These are phyloP conservation scores for Lottia gigantea DNA, from an alignment of 2,888 invertebrate species.

Conservation along the genomic window DNA sequence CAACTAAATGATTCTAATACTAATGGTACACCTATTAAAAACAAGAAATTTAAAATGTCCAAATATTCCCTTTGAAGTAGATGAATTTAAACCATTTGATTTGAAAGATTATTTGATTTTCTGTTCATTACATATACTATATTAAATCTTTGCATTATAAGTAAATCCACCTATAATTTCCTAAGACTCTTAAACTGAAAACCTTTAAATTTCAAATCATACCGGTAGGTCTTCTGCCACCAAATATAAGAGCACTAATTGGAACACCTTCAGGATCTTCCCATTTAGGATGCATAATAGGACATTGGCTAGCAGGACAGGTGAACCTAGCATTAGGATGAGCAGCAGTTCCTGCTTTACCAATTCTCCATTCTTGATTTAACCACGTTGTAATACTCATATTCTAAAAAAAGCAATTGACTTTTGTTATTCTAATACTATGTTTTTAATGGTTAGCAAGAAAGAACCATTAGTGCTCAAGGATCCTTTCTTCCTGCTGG, in stretches of 20 bases:
- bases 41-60: too few species aligned
- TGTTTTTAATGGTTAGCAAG: too few species aligned
- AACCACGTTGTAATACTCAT: conserved; percentile 59
- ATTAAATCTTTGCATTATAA: too few species aligned
- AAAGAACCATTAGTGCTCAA: too few species aligned
- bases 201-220: neutral
- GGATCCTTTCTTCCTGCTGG: too few species aligned
- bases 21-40: conserved; percentile 80
- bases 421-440: too few species aligned
- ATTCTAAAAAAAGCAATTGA: conserved; percentile 32
- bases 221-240: conserved; percentile 87
- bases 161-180: too few species aligned
- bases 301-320: conserved; percentile 93
- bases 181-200: neutral
- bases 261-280: conserved; percentile 95
- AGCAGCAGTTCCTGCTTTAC: conserved; percentile 78
- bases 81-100: too few species aligned
- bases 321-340: conserved; percentile 98
- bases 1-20: conserved; percentile 92
- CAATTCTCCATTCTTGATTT: conserved; percentile 65
- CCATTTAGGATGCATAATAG: conserved; percentile 92
- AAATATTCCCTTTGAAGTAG: too few species aligned
- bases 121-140: too few species aligned
- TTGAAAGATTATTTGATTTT: too few species aligned
- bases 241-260: conserved; percentile 94